These are phyloP conservation scores for Goniozus legneri DNA, from an alignment of 1,140 invertebrate species.

Conservation along the genomic window DNA sequence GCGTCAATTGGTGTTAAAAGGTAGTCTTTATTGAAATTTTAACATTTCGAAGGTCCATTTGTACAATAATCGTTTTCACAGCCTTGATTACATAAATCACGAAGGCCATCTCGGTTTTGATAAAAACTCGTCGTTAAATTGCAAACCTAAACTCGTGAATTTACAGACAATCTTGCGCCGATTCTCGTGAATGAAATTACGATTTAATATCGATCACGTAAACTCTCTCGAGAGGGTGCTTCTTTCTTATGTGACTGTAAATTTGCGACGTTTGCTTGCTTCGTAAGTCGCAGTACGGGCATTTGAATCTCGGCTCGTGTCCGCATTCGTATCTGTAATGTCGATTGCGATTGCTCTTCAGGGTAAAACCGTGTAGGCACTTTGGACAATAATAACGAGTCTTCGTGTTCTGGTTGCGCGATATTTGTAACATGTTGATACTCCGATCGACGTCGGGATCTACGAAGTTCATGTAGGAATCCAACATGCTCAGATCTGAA, in stretches of 20 bases:
- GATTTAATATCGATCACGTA: slow-evolving; percentile 27
- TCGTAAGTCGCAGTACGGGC: slow-evolving; percentile 70
- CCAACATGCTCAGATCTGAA: slow-evolving; percentile 19
- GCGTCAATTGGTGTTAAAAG: too few relatives aligned
- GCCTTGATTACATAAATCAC: too few relatives aligned
- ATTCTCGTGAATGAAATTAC: too few relatives aligned
- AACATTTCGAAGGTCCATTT: too few relatives aligned
- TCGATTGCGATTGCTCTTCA: slow-evolving; percentile 74
- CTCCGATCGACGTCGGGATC: neutral
- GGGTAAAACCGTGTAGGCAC: slow-evolving; percentile 72
- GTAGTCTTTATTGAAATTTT: too few relatives aligned
- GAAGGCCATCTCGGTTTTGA: too few relatives aligned
- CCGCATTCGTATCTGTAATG: slow-evolving; percentile 82
- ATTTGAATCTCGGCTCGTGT: slow-evolving; percentile 74
- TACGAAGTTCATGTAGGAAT: slow-evolving; percentile 16
- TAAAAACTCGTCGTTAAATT: too few relatives aligned
- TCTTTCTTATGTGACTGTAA: slow-evolving; percentile 61
- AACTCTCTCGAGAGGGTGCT: slow-evolving; percentile 27
- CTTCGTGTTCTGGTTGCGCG: slow-evolving; percentile 3
- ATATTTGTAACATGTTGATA: neutral
- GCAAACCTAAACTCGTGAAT: too few relatives aligned
- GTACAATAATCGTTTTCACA: too few relatives aligned
- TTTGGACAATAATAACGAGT: slow-evolving; percentile 61
- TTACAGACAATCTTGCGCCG: too few relatives aligned
- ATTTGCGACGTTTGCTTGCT: slow-evolving; percentile 78